Base-by-base conservation (phyloP, 2,888 invertebrate species). In the Thecophora atra region DNA sequence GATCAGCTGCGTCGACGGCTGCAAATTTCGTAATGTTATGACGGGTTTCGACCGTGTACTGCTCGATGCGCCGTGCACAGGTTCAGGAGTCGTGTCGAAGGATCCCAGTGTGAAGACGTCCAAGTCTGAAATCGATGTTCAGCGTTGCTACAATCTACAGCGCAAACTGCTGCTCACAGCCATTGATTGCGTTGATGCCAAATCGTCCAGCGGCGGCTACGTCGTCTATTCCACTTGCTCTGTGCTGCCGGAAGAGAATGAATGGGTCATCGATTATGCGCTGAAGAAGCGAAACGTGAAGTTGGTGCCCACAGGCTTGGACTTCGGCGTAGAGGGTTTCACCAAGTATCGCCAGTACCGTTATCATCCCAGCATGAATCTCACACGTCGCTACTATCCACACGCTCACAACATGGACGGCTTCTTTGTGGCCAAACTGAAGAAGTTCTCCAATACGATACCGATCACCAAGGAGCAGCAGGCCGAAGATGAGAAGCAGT, bases 321-420 rank as follows among this genome's bases (percentile, higher is more conserved):
- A 97, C 82, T 98, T 99, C 89, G 99, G 99, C 21, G 92, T 93
- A 21, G 95, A 97, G 83, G 99, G 99, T 19, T 99, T 98, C 85
- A 91, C 92, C 0, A 97, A 93, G 87, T 98, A 93, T 81, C 90
- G 94, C 68, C 92, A 94, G 77, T 89, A 91, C 80, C 89, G 96
- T 78, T 98, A 96, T 88, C 97, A 98, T 86, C 96, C 96, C 0
- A 93, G 94, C 15, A 87, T 99, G 86, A 95, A 95, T 82, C 86
- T 96, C 72, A 94, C 97, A 0, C 91, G 92, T 83, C 89, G 99
- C 68, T 98, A 96, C 88, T 99, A 99, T 87, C 99, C 99, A 0
- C 99, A 99, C 84, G 93, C 94, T 3, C 97, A 99, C 85, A 99
- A 99, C 84, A 96, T 99, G 94, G 99, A 99, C 87, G 99, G 99